Percentiles rank a stretch among this genome's conserved stretches.
Conservation (phyloP, 2,888 invertebrate genomes). For the Hyalella azteca region DNA sequence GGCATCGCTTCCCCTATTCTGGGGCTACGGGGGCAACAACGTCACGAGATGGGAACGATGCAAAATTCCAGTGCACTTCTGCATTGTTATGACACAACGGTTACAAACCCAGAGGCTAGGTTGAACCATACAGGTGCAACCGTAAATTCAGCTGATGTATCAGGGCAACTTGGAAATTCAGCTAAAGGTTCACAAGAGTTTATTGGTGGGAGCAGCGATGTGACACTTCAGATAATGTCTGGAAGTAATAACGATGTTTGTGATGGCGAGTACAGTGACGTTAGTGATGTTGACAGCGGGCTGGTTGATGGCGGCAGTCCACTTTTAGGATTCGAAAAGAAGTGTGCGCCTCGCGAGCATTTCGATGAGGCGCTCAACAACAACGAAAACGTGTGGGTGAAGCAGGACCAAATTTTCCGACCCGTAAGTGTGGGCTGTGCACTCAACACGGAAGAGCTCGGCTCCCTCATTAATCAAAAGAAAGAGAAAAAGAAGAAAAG, state of each 20-base stretch:
- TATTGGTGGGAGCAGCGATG: no score
- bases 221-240: no score
- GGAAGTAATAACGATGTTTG: no score
- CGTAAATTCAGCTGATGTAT: no score
- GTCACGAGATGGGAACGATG: no score
- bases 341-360: neutral
- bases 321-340: neutral
- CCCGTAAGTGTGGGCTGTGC: neutral
- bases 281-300: constrained; percentile 19
- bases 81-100: no score
- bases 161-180: no score
- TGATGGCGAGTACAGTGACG: neutral
- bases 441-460: neutral
- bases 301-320: constrained; percentile 19
- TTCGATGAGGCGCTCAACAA: neutral
- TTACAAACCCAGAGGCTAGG: no score
- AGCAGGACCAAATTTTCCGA: neutral
- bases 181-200: no score
- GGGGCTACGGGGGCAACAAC: neutral
- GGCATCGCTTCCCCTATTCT: neutral
- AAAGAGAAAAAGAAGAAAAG: constrained; percentile 23
- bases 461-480: constrained; percentile 25
- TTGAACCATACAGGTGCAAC: no score
- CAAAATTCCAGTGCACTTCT: no score
- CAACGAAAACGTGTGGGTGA: constrained; percentile 19